phyloP scores from a whole-genome alignment of 1,140 invertebrate genomes.

The Oncopodura yosiiana region DNA sequence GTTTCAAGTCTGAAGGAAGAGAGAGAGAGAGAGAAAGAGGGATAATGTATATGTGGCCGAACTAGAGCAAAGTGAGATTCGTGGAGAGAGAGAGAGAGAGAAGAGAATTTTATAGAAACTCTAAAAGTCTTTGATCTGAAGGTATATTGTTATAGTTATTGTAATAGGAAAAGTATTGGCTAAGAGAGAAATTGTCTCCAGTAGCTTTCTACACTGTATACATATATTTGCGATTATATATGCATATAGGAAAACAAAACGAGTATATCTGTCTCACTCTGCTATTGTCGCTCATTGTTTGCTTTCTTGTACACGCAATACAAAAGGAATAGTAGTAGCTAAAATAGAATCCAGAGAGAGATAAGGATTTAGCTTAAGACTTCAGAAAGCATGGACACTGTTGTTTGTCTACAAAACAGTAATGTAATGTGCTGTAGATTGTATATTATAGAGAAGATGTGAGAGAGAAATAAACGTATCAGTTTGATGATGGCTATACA shows the following conservation, averaged over 20 bases:
- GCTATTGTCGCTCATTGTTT: neutral
- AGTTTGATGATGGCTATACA: no score
- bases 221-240: no score
- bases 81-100: constrained; percentile 6
- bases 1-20: neutral
- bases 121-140: constrained; percentile 29
- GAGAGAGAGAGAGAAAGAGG: constrained; percentile 3
- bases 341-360: no score
- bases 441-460: neutral
- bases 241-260: neutral
- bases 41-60: neutral
- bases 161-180: constrained; percentile 25
- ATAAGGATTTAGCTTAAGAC: no score
- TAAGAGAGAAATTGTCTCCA: no score
- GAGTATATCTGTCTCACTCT: no score
- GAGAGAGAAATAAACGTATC: constrained; percentile 6
- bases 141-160: constrained; percentile 32
- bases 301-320: neutral
- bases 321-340: no score
- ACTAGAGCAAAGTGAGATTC: no score
- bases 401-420: neutral
- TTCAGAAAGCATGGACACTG: no score
- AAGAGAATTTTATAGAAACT: constrained; percentile 25
- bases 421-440: neutral
- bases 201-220: no score